Percentiles rank a stretch among this genome's conserved stretches.
Conservation (phyloP, 2,888 invertebrate species). For the Acanthoscelides obtectus region DNA sequence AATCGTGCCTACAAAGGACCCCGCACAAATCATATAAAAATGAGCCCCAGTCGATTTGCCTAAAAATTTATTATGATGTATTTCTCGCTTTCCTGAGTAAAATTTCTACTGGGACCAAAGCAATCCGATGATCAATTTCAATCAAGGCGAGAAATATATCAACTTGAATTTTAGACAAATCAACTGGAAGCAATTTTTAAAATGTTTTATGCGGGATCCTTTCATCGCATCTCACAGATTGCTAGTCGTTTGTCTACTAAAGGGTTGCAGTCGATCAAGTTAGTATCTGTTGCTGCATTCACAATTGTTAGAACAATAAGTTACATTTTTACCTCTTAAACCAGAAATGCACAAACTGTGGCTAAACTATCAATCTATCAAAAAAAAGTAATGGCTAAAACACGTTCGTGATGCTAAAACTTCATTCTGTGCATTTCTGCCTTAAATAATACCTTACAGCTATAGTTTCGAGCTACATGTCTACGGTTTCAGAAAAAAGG, state of each 20-base stretch:
- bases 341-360: neutral
- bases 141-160: too few species aligned
- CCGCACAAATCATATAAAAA: too few species aligned
- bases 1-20: too few species aligned
- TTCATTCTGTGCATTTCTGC: neutral
- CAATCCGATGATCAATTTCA: too few species aligned
- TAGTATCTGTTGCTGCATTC: neutral
- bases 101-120: too few species aligned
- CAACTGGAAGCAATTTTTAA: neutral
- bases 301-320: neutral
- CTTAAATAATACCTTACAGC: neutral
- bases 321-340: neutral
- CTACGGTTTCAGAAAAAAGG: neutral
- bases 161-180: too few species aligned
- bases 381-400: neutral
- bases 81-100: too few species aligned
- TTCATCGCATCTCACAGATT: neutral
- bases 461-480: neutral
- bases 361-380: too few species aligned
- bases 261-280: neutral
- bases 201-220: neutral
- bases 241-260: neutral
- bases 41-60: too few species aligned
- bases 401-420: neutral
- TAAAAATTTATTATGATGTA: too few species aligned